Base-by-base conservation (phyloP, 1,140 invertebrate species). In the Temnothorax nylanderi region DNA sequence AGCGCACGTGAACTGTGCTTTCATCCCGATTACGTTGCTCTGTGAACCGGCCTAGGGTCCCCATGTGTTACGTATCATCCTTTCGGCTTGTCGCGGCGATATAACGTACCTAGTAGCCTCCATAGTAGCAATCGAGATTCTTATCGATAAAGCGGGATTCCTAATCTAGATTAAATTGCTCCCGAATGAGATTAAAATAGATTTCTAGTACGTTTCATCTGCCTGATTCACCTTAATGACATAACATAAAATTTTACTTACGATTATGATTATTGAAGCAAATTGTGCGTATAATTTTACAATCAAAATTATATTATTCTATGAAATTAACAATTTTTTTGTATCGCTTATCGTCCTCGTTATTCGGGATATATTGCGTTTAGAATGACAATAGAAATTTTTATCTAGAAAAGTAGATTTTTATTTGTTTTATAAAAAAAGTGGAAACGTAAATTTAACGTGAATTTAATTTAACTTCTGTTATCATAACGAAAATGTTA, bases 1-100 rank as follows among this genome's bases (percentile, higher is more conserved):
- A 60, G 80, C 37, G 26, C 64, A 41, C 49, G 18, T 34, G 78
- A 81, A 32, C 37, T 44, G 51, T 10, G n/a, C 54, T 84, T 60
- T 84, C 80, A 49, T 62, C 80, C 80, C 58, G 80, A 84, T 84
- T 81, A 81, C 65, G 37, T 81, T 56, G 34, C 21, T 72, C 65
- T 44, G 16, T 13, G 37, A 81, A 16, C 16, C 58, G 18, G 26
- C 34, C 51, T 49, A n/a, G 32, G 34, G 21, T 56, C 51, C 18
- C 58, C 44, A 26, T 64, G 21, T 21, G 58, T 64, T 78, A 64
- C 75, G 58, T 64, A 64, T 64, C 75, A 64, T 64, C 58, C 58
- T 64, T 41, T 49, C 58, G 58, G 51, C 18, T 72, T 16, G 37
- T 71, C 49, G 76, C 41, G n/a, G 4, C 49, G n/a, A 56, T 44